Base-by-base conservation (phyloP, 2,888 invertebrate genomes). In the Ornithoptera priamus region DNA sequence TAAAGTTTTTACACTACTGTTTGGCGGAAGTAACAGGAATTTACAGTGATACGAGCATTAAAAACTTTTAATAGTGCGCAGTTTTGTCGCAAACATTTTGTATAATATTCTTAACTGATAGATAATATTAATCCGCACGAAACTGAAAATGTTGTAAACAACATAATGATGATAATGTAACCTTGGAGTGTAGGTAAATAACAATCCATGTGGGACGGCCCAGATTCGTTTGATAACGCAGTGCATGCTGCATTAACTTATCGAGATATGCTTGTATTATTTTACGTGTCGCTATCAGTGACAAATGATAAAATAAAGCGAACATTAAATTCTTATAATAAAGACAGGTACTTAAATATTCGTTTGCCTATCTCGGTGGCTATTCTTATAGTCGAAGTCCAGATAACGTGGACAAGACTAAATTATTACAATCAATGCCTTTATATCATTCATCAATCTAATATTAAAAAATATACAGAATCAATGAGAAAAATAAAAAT, bases 171-270 rank as follows among this genome's bases (percentile, higher is more conserved):
- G 46, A 57, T 46, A 69, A 56, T 69, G 42, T 59, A 63, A 50
- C 56, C 10, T 50, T 65, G 56, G 57, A n/a, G 65, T 65, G 42
- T 68, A 63, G 58, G 36, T 63, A 68, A 53, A 59, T 50, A 15
- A 65, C 62, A n/a, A 39, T 39, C 53, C 59, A 62, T 53, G 53
- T 50, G 58, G 36, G 53, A 24, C 62, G 66, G 36, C 66, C 62
- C 58, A 66, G 66, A 58, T 70, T n/a, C 65, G 62, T n/a, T 50
- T 22, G 69, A 66, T 70, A 65, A 57, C 22, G 30, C 30, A 18
- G 18, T 64, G 63, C 53, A 68, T 18, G 36, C 39, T 63, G 50
- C 42, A 60, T 59, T 64, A 17, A 10, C 12, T 63, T 64, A 68
- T 68, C 57, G 20, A 63, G 53, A 59, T 63, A 12, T 22, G 22